These are phyloP conservation scores for Coendou prehensilis DNA, from an alignment of 2,797 vertebrate genomes.

Conservation along the genomic window DNA sequence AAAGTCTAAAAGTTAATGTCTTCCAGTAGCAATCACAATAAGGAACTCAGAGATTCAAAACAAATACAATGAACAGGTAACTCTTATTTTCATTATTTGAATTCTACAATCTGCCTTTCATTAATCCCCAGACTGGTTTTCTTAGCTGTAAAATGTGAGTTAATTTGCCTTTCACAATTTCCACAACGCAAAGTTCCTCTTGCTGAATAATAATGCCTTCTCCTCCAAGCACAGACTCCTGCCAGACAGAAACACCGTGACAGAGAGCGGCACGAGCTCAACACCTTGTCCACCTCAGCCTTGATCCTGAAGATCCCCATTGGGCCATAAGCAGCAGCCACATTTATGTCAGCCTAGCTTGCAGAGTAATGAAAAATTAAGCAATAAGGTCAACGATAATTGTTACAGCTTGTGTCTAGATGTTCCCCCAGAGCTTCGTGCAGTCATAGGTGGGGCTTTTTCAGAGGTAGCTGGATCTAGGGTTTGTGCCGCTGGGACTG, in stretches of 20 bases:
- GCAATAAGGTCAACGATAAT: not conserved
- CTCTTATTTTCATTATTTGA: not conserved
- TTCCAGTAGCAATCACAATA: not conserved
- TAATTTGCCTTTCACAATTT: not conserved
- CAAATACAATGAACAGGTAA: not conserved
- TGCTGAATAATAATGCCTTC: constrained; percentile 15
- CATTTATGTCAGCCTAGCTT: not conserved
- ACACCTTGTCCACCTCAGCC: not conserved
- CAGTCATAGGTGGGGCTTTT: not conserved
- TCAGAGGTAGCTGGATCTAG: not conserved
- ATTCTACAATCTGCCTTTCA: not conserved
- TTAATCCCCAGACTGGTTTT: not conserved
- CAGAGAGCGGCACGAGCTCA: not conserved
- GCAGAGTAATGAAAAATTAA: not conserved
- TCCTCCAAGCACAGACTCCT: not conserved
- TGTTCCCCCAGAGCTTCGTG: not conserved
- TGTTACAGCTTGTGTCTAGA: not conserved
- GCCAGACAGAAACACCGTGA: not conserved
- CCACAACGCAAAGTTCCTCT: constrained; percentile 2
- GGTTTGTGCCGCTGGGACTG: not conserved
- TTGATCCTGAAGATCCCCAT: not conserved
- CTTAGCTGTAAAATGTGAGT: not conserved
- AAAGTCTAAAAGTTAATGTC: not conserved
- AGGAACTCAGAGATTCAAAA: constrained; percentile 18
- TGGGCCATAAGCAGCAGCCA: constrained; percentile 3